These are phyloP conservation scores for Cephus pygmeus DNA, from an alignment of 2,888 invertebrate species.

Conservation along the genomic window DNA sequence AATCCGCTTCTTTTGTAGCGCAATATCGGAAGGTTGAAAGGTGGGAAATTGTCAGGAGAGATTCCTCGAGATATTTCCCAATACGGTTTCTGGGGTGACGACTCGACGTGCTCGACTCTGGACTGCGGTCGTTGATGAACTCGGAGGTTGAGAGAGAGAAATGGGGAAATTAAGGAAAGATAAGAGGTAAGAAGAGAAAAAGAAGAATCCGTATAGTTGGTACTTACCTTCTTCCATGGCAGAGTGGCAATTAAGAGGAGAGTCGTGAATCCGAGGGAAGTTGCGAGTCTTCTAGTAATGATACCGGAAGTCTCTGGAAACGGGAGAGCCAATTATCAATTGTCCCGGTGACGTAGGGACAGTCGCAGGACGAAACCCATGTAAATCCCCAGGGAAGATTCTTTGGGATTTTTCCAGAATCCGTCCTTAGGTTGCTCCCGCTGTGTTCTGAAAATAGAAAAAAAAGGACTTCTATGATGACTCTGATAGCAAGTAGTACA, in stretches of 20 bases:
- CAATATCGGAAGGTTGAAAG: neutral
- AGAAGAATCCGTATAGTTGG: neutral
- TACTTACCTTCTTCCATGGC: neutral
- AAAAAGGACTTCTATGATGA: neutral
- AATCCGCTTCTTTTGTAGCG: neutral
- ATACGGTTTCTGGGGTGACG: neutral
- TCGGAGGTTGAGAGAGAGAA: neutral
- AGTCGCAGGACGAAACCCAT: neutral
- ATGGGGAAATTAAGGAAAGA: neutral
- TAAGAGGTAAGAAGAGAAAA: neutral
- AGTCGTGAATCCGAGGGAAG: slow-evolving; percentile 2
- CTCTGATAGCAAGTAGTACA: no score
- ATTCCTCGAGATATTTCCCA: neutral
- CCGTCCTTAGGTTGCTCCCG: no score
- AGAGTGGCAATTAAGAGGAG: neutral
- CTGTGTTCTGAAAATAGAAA: neutral
- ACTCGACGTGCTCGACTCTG: no score
- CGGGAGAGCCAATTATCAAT: slow-evolving; percentile 4
- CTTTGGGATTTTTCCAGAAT: neutral
- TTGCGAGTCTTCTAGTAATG: neutral
- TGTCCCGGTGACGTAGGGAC: neutral
- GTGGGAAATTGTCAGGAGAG: slow-evolving; percentile 10
- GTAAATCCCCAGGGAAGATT: neutral
- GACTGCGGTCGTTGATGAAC: no score
- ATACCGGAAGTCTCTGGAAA: neutral